These are phyloP conservation scores for Macroteleia sp. DNA, from an alignment of 2,888 invertebrate species.

Conservation along the genomic window DNA sequence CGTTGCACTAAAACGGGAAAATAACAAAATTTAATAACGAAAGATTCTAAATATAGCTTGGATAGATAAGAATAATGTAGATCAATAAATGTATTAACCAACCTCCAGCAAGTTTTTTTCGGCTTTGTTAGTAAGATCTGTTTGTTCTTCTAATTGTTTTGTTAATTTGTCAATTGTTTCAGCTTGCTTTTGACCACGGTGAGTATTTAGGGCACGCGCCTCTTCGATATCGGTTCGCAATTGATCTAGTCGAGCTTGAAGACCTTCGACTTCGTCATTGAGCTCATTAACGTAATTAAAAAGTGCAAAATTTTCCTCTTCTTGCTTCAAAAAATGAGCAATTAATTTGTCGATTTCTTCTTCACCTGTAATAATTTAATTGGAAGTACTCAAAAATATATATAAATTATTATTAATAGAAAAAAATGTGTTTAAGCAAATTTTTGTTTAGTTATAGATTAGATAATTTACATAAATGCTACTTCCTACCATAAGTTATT, in stretches of 20 bases:
- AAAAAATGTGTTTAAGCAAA: too few relatives aligned
- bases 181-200: slow-evolving; percentile 86
- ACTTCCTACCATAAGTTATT: too few relatives aligned
- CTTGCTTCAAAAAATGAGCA: slow-evolving; percentile 91
- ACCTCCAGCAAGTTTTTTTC: slow-evolving; percentile 82
- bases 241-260: slow-evolving; percentile 88
- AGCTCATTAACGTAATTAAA: slow-evolving; percentile 96
- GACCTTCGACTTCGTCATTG: slow-evolving; percentile 91
- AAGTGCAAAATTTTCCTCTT: slow-evolving; percentile 95
- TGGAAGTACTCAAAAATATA: too few relatives aligned
- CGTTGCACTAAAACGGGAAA: slow-evolving; percentile 77
- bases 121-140: slow-evolving; percentile 77
- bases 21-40: too few relatives aligned
- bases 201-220: slow-evolving; percentile 86
- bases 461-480: too few relatives aligned
- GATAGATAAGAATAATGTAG: too few relatives aligned
- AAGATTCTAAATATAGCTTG: too few relatives aligned
- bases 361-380: slow-evolving; percentile 85
- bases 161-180: slow-evolving; percentile 86
- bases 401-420: too few relatives aligned
- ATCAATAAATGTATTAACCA: not conserved
- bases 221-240: slow-evolving; percentile 88
- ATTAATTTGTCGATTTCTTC: slow-evolving; percentile 88
- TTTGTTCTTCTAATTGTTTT: slow-evolving; percentile 85
- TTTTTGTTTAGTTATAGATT: too few relatives aligned